phyloP scores from a whole-genome alignment of 2,797 vertebrate species.

The Leucoraja ocellata region DNA sequence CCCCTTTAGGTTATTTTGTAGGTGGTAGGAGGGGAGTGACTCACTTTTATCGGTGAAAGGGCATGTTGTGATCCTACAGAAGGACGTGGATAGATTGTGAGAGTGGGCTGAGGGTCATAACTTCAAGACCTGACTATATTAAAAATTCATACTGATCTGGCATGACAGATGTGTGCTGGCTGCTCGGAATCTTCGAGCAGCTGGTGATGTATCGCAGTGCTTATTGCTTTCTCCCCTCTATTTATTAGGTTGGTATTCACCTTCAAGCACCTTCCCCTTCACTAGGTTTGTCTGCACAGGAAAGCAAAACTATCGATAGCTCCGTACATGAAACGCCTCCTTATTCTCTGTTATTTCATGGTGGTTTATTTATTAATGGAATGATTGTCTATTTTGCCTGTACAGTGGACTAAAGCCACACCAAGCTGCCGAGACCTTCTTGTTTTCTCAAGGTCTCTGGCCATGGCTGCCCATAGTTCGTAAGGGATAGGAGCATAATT shows the following conservation, averaged over 20 bases:
- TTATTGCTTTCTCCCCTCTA: constrained; percentile 7
- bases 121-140: background rate
- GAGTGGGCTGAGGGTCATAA: too few species aligned
- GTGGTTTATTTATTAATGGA: background rate
- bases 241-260: constrained; percentile 4
- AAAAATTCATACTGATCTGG: constrained; percentile 17
- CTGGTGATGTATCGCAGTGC: background rate
- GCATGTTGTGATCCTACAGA: too few species aligned
- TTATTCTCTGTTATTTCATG: background rate
- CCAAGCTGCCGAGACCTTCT: too few species aligned
- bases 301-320: background rate
- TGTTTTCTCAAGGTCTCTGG: background rate
- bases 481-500: too few species aligned
- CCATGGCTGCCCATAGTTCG: background rate
- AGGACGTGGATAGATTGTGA: too few species aligned
- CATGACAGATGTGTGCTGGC: background rate
- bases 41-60: too few species aligned
- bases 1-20: too few species aligned
- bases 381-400: background rate
- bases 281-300: background rate
- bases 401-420: background rate
- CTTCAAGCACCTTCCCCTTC: background rate
- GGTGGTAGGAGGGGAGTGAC: too few species aligned
- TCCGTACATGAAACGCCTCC: background rate
- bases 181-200: background rate